phyloP scores from a whole-genome alignment of 1,140 invertebrate genomes.

The Bacillus rossius region DNA sequence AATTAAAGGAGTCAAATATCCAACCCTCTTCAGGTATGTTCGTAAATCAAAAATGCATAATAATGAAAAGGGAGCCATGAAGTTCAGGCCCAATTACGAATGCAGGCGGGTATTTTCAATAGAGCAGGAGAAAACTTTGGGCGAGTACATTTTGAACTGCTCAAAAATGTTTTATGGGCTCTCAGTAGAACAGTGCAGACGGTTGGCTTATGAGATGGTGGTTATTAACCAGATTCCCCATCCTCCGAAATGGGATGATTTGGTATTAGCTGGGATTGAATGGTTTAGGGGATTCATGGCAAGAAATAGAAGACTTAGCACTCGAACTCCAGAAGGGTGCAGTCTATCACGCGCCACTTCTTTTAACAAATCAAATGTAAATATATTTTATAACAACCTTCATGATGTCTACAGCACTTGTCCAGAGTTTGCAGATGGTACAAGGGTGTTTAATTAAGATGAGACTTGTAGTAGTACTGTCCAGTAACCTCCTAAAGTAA shows the following conservation, averaged over 20 bases:
- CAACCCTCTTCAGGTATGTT: constrained; percentile 2
- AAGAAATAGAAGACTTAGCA: constrained; percentile 20
- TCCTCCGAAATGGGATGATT: constrained; percentile 18
- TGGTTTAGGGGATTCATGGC: constrained; percentile 29
- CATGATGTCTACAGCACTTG: constrained; percentile 11
- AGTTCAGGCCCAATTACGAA: neutral
- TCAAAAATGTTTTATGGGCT: constrained; percentile 36
- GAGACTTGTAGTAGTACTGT: constrained; percentile 18
- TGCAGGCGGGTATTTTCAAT: constrained; percentile 9
- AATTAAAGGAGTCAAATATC: neutral
- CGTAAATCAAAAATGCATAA: neutral
- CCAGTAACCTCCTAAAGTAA: constrained; percentile 1
- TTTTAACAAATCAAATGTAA: constrained; percentile 22
- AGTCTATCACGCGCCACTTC: constrained; percentile 23
- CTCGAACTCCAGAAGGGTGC: constrained; percentile 28
- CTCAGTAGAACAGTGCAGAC: constrained; percentile 22
- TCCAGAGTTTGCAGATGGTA: constrained; percentile 13
- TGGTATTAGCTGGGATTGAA: constrained; percentile 10
- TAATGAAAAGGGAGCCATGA: neutral
- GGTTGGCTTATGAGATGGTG: constrained; percentile 34
- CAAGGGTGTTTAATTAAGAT: constrained; percentile 38
- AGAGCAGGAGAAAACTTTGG: constrained; percentile 10
- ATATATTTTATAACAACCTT: constrained; percentile 21
- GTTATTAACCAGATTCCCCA: constrained; percentile 22
- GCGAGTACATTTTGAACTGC: constrained; percentile 26